A percentile compares a stretch with the other conserved stretches of the same genome.
Evolutionary conservation across 1,140 invertebrate species (phyloP).

Genomic region (Babylonia areolata): DNA sequence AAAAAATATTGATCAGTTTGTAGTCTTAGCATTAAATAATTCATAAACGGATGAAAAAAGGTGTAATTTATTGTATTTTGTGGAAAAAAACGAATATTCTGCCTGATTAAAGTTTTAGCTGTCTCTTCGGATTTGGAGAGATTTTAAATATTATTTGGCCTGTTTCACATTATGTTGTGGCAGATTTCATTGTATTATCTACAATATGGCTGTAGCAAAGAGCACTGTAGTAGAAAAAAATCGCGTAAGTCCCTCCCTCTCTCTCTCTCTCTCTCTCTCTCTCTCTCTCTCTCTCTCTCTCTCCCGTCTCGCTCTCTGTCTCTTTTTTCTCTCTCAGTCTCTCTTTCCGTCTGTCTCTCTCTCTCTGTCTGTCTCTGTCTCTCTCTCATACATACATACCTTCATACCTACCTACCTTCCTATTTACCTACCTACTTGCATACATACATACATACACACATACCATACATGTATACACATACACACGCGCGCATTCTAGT

Average conservation of each 20-base stretch:
- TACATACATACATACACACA: background rate
- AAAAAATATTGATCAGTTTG: too few species aligned
- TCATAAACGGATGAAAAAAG: too few species aligned
- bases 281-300: conserved; percentile 28
- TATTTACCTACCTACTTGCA: too few species aligned
- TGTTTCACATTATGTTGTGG: background rate
- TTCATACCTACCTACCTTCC: too few species aligned
- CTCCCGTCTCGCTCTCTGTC: background rate
- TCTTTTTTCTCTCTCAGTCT: background rate
- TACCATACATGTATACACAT: too few species aligned
- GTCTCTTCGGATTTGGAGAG: background rate
- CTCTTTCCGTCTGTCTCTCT: conserved; percentile 11
- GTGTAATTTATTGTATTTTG: background rate
- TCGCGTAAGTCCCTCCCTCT: background rate
- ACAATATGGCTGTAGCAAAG: too few species aligned
- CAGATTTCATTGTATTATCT: background rate
- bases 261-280: conserved; percentile 10
- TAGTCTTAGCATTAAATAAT: too few species aligned
- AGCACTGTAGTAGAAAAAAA: too few species aligned
- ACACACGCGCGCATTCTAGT: too few species aligned
- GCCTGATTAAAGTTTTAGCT: too few species aligned
- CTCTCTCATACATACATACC: background rate
- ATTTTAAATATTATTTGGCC: background rate
- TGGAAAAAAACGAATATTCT: background rate
- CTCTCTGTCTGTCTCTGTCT: background rate